A percentile compares a stretch with the other conserved stretches of the same genome.
phyloP scores from a whole-genome alignment of 1,140 invertebrate species.

The Zaprionus lachaisei region DNA sequence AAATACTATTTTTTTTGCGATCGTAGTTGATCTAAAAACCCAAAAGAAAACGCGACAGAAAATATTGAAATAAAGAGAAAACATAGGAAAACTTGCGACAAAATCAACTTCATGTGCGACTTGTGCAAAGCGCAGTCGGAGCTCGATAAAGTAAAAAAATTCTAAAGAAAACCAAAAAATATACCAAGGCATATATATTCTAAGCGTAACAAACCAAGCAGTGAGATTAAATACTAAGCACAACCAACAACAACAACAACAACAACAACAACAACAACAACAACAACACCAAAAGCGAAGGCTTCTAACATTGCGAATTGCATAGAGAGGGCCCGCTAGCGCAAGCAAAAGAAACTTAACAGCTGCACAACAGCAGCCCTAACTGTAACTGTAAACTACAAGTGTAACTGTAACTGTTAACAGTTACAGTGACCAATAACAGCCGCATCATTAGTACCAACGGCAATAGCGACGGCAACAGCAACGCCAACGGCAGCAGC shows the following conservation, averaged over 20 bases:
- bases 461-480: slow-evolving; percentile 5
- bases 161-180: slow-evolving; percentile 32
- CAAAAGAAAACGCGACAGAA: slow-evolving; percentile 26
- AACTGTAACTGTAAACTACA: slow-evolving; percentile 4
- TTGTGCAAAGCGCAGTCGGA: slow-evolving; percentile 84
- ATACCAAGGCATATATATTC: slow-evolving; percentile 49
- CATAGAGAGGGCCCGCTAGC: neutral
- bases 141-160: slow-evolving; percentile 36
- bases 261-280: slow-evolving; percentile 17
- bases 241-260: slow-evolving; percentile 26
- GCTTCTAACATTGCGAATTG: slow-evolving; percentile 7
- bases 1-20: slow-evolving; percentile 73
- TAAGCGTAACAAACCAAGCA: slow-evolving; percentile 75
- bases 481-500: slow-evolving; percentile 16
- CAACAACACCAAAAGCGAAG: slow-evolving; percentile 18
- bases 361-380: slow-evolving; percentile 11
- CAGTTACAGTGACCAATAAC: slow-evolving; percentile 35
- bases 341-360: slow-evolving; percentile 12
- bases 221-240: slow-evolving; percentile 81
- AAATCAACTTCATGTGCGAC: slow-evolving; percentile 58
- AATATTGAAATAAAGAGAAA: slow-evolving; percentile 25
- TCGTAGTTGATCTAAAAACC: slow-evolving; percentile 83
- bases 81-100: slow-evolving; percentile 28
- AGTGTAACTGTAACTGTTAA: slow-evolving; percentile 32
- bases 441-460: slow-evolving; percentile 4